phyloP scores from a whole-genome alignment of 2,888 invertebrate species.

The Tachina fera region DNA sequence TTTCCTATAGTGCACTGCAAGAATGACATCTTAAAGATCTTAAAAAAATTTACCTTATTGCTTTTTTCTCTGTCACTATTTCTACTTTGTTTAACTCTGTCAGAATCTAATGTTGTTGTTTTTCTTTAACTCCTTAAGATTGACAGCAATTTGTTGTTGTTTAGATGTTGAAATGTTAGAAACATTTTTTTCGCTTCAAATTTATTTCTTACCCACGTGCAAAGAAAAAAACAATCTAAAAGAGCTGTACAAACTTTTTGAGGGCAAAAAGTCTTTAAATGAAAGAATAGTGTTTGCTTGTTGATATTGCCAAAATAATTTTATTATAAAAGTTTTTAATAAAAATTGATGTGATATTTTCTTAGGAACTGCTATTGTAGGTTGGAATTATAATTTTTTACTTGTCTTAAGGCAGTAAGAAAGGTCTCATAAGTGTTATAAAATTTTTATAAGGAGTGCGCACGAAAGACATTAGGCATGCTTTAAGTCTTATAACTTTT shows the following conservation, averaged over 20 bases:
- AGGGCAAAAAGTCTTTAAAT: neutral
- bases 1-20: neutral
- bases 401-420: no score
- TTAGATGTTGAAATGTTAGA: slow-evolving; percentile 36
- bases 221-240: slow-evolving; percentile 27
- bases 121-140: slow-evolving; percentile 43
- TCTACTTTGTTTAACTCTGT: slow-evolving; percentile 17
- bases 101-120: slow-evolving; percentile 12
- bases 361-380: no score
- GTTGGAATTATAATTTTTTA: no score
- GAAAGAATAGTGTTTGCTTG: neutral
- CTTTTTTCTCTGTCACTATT: slow-evolving; percentile 8
- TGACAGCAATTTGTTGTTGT: slow-evolving; percentile 57
- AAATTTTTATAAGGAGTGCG: no score
- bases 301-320: neutral
- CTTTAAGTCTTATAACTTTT: no score
- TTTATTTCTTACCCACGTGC: slow-evolving; percentile 11
- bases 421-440: no score
- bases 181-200: slow-evolving; percentile 19
- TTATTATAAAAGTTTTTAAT: no score
- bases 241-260: slow-evolving; percentile 38
- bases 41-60: neutral
- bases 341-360: no score
- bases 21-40: slow-evolving; percentile 25
- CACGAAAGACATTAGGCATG: no score